These are phyloP conservation scores for Channa striata DNA, from an alignment of 2,797 vertebrate species.

Conservation along the genomic window DNA sequence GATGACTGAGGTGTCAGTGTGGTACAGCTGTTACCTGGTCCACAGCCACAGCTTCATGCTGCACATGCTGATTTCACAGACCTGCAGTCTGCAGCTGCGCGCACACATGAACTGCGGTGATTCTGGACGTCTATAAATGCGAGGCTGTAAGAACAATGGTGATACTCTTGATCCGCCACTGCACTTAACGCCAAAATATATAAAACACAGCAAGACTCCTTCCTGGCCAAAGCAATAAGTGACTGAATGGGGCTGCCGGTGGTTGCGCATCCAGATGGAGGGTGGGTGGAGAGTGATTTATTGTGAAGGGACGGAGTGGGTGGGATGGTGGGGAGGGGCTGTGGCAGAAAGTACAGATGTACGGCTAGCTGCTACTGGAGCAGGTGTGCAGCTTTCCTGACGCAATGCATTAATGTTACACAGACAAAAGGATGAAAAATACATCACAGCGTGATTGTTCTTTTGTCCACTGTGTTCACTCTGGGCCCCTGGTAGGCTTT, in stretches of 20 bases:
- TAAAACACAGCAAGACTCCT: conserved; percentile 1
- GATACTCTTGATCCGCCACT: no score
- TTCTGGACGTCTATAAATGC: no score
- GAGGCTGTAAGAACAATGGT: no score
- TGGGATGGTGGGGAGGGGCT: conserved; percentile 16
- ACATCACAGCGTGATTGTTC: conserved; percentile 27
- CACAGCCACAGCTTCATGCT: background rate
- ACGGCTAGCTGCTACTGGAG: conserved; percentile 25
- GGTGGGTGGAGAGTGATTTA: conserved; percentile 56
- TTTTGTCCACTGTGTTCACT: background rate
- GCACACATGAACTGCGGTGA: background rate
- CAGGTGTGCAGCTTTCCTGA: conserved; percentile 50
- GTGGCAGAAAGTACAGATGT: conserved; percentile 12
- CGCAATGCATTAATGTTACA: conserved; percentile 57
- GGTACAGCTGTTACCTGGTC: background rate
- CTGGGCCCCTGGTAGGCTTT: no score
- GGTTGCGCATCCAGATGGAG: conserved; percentile 45
- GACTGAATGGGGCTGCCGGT: conserved; percentile 42
- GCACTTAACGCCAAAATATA: conserved; percentile 15
- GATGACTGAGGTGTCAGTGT: background rate
- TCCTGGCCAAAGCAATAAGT: conserved; percentile 26
- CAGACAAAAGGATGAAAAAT: conserved; percentile 56
- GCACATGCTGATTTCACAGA: background rate
- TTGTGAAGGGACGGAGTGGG: conserved; percentile 42
- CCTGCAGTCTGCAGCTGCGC: conserved; percentile 3